Evolutionary conservation across 1,140 invertebrate genomes (phyloP).

Genomic region (Galendromus occidentalis): DNA sequence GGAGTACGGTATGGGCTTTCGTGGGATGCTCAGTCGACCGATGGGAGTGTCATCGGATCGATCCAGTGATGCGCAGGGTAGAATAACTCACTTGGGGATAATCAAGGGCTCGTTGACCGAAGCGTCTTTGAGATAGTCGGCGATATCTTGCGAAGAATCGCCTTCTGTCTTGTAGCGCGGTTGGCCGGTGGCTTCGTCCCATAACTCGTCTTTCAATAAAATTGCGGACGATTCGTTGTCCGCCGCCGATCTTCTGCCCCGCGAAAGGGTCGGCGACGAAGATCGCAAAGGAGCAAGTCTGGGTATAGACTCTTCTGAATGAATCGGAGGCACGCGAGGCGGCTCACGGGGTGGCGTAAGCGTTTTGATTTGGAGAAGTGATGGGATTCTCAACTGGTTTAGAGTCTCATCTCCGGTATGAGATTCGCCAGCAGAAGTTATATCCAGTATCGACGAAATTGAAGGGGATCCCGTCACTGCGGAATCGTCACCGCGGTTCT

Average conservation of each 20-base stretch:
- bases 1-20: too few relatives aligned
- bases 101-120: neutral
- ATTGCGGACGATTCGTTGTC: neutral
- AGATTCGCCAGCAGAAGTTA: neutral
- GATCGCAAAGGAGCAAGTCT: too few relatives aligned
- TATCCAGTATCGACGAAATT: neutral
- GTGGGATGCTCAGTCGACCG: too few relatives aligned
- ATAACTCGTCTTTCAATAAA: neutral
- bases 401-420: constrained; percentile 7
- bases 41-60: too few relatives aligned
- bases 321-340: too few relatives aligned
- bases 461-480: neutral
- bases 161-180: constrained; percentile 1
- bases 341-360: too few relatives aligned
- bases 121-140: neutral
- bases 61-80: too few relatives aligned
- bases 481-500: constrained; percentile 12
- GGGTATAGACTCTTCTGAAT: too few relatives aligned
- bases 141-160: neutral
- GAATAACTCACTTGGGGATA: neutral
- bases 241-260: neutral
- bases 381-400: neutral
- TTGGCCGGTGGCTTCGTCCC: neutral
- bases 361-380: too few relatives aligned
- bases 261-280: too few relatives aligned